Percentiles rank a stretch among this genome's conserved stretches.
phyloP scores from a whole-genome alignment of 2,888 invertebrate species.

The Caenorhabditis sp. region DNA sequence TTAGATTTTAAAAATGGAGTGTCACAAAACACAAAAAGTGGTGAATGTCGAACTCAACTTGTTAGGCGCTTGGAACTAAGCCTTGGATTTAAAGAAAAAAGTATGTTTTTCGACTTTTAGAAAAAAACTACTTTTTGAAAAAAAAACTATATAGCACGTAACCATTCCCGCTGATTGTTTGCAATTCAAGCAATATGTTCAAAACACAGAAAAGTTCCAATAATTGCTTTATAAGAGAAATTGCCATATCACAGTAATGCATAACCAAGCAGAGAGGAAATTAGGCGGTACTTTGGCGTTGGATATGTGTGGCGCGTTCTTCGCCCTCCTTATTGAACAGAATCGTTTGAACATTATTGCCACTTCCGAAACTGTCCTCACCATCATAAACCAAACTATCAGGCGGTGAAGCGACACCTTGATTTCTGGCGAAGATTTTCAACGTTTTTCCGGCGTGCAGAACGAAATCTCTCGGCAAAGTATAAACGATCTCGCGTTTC shows the following conservation, averaged over 20 bases:
- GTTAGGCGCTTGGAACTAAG: too few species aligned
- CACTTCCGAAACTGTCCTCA: constrained; percentile 67
- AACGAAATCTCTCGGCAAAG: constrained; percentile 67
- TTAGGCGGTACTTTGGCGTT: constrained; percentile 55
- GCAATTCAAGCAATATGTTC: too few species aligned
- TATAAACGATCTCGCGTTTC: constrained; percentile 68
- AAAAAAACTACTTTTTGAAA: too few species aligned
- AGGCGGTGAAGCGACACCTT: constrained; percentile 61
- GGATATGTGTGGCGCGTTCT: constrained; percentile 69
- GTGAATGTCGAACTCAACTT: too few species aligned
- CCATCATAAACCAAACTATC: constrained; percentile 64
- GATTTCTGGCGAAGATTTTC: constrained; percentile 63
- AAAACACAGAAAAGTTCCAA: not conserved
- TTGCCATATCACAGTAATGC: not conserved
- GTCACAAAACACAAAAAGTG: too few species aligned
- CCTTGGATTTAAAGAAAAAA: too few species aligned
- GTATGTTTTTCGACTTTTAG: too few species aligned
- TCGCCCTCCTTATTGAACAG: constrained; percentile 70
- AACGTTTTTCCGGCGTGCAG: constrained; percentile 67
- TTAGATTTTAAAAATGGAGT: too few species aligned
- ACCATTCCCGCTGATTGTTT: too few species aligned
- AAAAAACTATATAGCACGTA: too few species aligned
- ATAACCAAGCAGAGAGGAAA: not conserved
- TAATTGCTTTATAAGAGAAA: not conserved
- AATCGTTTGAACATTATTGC: constrained; percentile 69